Conservation (phyloP, 2,888 invertebrate species). For the Harpalus rubripes region DNA sequence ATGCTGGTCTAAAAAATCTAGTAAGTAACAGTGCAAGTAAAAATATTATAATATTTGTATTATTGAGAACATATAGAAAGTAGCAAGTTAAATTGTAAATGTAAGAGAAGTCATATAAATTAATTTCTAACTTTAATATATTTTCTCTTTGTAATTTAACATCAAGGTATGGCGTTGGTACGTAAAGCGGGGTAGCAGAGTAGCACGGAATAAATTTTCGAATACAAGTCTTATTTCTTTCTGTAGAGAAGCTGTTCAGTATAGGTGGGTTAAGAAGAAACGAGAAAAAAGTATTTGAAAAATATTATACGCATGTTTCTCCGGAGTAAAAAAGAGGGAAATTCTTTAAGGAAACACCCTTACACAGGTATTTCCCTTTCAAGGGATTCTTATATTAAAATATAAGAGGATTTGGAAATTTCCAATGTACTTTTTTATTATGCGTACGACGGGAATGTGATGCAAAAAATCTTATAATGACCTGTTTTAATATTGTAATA, state of each 20-base stretch:
- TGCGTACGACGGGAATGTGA: neutral
- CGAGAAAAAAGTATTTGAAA: slow-evolving; percentile 19
- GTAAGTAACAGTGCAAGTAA: too few relatives aligned
- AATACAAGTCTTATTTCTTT: neutral
- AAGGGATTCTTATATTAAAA: slow-evolving; percentile 22
- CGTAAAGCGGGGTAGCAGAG: neutral
- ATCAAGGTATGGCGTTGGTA: neutral
- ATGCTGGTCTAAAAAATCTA: too few relatives aligned
- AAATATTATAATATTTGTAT: too few relatives aligned
- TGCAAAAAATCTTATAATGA: neutral
- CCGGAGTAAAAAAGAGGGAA: slow-evolving; percentile 13
- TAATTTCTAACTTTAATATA: neutral
- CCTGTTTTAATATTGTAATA: too few relatives aligned
- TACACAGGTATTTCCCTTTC: slow-evolving; percentile 28
- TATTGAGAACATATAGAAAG: too few relatives aligned
- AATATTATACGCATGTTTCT: slow-evolving; percentile 8
- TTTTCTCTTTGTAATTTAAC: neutral
- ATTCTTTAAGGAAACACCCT: slow-evolving; percentile 19
- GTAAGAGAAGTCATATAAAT: neutral
- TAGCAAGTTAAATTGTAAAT: too few relatives aligned
- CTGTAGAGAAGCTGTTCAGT: neutral
- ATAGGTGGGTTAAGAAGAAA: slow-evolving; percentile 4
- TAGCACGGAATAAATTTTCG: neutral
- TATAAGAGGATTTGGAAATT: slow-evolving; percentile 32
- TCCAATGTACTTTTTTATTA: slow-evolving; percentile 19